Conservation (phyloP, 1,140 invertebrate genomes). For the Brachionus rotundiformis region DNA sequence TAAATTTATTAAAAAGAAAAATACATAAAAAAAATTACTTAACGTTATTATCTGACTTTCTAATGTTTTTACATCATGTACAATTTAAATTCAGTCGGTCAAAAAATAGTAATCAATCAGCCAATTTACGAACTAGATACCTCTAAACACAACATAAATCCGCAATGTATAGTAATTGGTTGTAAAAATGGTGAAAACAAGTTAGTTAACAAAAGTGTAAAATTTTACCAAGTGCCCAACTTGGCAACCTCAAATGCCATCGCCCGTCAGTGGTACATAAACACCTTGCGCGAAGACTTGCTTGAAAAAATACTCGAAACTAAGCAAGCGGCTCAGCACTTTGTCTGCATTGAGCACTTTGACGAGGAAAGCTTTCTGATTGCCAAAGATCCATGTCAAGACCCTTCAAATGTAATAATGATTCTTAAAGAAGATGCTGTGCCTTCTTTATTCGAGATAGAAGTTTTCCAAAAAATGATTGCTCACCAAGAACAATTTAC, state of each 20-base stretch:
- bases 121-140: constrained; percentile 16
- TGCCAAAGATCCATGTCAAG: neutral
- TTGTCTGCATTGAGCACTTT: constrained; percentile 52
- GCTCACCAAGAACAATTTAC: constrained; percentile 50
- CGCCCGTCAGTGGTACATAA: constrained; percentile 52
- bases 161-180: constrained; percentile 45
- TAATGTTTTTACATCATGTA: neutral
- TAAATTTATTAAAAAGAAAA: neutral
- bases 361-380: constrained; percentile 43
- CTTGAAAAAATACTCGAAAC: neutral
- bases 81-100: neutral
- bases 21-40: neutral
- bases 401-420: neutral
- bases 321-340: neutral
- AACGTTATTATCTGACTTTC: neutral
- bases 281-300: constrained; percentile 48
- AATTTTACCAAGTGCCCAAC: constrained; percentile 39
- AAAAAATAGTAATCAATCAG: constrained; percentile 21
- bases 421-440: constrained; percentile 43
- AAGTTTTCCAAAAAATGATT: constrained; percentile 53
- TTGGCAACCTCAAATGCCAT: neutral
- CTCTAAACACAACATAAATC: neutral
- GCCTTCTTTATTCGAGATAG: constrained; percentile 48
- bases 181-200: constrained; percentile 41
- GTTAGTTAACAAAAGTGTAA: neutral